Conservation (phyloP, 2,888 invertebrate species). For the Hirtodrosophila cameraria region DNA sequence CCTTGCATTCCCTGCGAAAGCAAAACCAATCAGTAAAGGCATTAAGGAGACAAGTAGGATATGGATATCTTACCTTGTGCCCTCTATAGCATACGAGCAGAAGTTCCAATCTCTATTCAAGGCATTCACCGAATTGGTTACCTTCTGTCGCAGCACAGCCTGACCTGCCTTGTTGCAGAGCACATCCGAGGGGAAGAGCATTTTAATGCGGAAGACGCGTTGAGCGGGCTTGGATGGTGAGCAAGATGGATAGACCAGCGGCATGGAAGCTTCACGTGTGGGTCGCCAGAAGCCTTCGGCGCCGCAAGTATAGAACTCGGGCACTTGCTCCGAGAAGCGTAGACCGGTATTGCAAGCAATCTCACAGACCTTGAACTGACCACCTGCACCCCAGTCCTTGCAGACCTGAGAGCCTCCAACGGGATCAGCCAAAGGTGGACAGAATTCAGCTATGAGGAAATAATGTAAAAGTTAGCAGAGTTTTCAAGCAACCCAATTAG, state of each 20-base stretch:
- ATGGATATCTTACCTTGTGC: conserved; percentile 84
- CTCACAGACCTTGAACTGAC: conserved; percentile 97
- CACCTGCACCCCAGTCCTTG: conserved; percentile 98
- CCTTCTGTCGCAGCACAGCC: conserved; percentile 94
- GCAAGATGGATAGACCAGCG: conserved; percentile 95
- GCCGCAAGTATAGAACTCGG: conserved; percentile 98
- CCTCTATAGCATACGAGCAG: conserved; percentile 95
- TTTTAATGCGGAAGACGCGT: conserved; percentile 95
- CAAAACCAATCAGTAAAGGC: neutral
- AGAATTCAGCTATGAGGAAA: conserved; percentile 90
- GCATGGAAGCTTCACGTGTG: conserved; percentile 90
- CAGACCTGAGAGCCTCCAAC: conserved; percentile 96
- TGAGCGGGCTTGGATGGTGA: conserved; percentile 96
- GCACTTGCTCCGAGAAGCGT: conserved; percentile 96
- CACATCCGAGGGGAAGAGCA: conserved; percentile 98
- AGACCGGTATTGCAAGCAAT: conserved; percentile 94
- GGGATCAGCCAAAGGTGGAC: conserved; percentile 94
- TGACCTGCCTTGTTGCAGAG: conserved; percentile 98
- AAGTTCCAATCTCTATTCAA: conserved; percentile 98
- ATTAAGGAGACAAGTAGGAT: accelerated
- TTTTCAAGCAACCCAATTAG: accelerated
- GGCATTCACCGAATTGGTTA: conserved; percentile 94
- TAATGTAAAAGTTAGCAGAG: neutral
- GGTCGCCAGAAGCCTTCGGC: conserved; percentile 99
- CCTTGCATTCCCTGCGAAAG: conserved; percentile 92